Base-by-base conservation (phyloP, 2,888 invertebrate genomes). In the Encarsia formosa region DNA sequence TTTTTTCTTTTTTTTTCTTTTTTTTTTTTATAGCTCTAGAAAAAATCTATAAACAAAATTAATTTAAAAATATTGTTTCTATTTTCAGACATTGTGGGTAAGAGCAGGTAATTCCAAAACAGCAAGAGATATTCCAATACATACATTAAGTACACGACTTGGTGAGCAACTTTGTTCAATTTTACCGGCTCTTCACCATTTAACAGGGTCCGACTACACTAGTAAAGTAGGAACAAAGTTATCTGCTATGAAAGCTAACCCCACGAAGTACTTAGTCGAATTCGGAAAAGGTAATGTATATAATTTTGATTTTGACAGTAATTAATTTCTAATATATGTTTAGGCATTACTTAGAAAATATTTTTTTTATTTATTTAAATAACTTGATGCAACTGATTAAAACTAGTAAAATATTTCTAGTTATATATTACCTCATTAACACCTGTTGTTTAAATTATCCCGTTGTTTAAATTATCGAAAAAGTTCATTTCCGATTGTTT, bases 201-300 rank as follows among this genome's bases (percentile, higher is more conserved):
- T 54, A 1, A 49, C 49, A 2, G 54, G 54, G 11, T 24, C 42
- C n/a, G 46, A 50, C 22, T 50, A 54, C 31, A 47, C 54, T 0
- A 54, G 50, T 24, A 51, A 43, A 16, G 37, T 54, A 16, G 50
- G 50, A 5, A 54, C 52, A 11, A 56, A 56, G n/a, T 9, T 26
- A 8, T 5, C 15, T 9, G 45, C 45, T 4, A 18, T 45, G 18
- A 35, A 45, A 45, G 18, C 1, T n/a, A 35, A 45, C 13, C 45
- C 45, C 13, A 26, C 16, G n/a, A 8, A 20, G 4, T 38, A n/a
- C 20, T 15, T 38, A 2, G 5, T 20, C 11, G 4, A 15, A 20
- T 38, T 38, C 13, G 38, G 22, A 3, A 18, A 19, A 38, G 20
- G 38, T 38, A 20, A 42, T n/a, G n/a, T n/a, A n/a, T n/a, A n/a